Conservation (phyloP, 2,888 invertebrate genomes). For the Ophion costatus region DNA sequence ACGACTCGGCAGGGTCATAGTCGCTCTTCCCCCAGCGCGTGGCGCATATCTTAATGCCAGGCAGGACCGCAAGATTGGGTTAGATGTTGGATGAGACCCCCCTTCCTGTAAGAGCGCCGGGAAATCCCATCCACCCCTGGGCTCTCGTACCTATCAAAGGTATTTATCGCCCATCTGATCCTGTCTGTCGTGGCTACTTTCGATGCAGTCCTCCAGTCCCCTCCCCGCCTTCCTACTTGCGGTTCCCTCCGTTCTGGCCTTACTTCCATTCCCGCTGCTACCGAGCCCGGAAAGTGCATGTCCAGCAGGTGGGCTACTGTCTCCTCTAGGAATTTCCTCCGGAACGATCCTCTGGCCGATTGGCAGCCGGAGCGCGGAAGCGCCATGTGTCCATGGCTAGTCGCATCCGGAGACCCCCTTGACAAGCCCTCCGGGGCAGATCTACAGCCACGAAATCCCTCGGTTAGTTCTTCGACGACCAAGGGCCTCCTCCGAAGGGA, state of each 20-base stretch:
- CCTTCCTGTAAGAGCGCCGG: neutral
- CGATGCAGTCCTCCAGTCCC: neutral
- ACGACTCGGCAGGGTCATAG: conserved; percentile 61
- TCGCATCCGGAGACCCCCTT: too few relatives aligned
- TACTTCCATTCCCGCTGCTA: too few relatives aligned
- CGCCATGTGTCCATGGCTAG: too few relatives aligned
- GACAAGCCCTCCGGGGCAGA: too few relatives aligned
- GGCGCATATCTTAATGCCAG: conserved; percentile 40
- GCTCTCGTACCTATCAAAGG: conserved; percentile 39
- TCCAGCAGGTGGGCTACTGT: conserved; percentile 18
- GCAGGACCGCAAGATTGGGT: conserved; percentile 11
- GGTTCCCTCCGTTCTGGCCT: neutral
- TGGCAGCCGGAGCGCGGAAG: too few relatives aligned
- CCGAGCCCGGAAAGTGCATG: neutral
- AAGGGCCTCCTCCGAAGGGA: too few relatives aligned
- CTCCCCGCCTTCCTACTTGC: neutral
- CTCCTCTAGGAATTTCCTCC: too few relatives aligned
- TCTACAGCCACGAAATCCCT: too few relatives aligned
- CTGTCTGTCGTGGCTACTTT: conserved; percentile 13
- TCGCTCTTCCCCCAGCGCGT: conserved; percentile 3
- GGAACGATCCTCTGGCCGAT: too few relatives aligned
- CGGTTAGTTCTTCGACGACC: too few relatives aligned
- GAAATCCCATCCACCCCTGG: conserved; percentile 45
- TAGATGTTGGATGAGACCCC: too few relatives aligned
- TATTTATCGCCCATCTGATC: conserved; percentile 31